These are phyloP conservation scores for Chrysoperla carnea DNA, from an alignment of 1,140 invertebrate species.

Conservation along the genomic window DNA sequence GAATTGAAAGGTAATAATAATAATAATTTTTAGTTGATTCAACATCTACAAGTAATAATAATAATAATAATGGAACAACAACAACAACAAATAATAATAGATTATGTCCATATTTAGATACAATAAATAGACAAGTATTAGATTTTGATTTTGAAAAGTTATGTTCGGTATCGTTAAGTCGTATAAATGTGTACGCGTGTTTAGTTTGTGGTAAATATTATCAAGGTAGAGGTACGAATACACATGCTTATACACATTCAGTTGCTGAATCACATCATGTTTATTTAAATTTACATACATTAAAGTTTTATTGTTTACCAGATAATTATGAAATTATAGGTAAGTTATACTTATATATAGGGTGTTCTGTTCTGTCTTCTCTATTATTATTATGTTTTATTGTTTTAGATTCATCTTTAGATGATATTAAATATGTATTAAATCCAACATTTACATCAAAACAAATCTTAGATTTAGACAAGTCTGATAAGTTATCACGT, in stretches of 20 bases:
- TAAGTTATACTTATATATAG: slow-evolving; percentile 22
- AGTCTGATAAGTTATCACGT: slow-evolving; percentile 69
- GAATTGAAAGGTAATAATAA: no score
- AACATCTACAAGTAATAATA: no score
- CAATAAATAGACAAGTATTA: slow-evolving; percentile 88
- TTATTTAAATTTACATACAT: slow-evolving; percentile 89
- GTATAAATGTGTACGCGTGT: slow-evolving; percentile 99
- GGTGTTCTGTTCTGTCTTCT: slow-evolving; percentile 1
- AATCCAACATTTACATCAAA: slow-evolving; percentile 87
- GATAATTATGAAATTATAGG: slow-evolving; percentile 99
- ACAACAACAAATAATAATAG: no score
- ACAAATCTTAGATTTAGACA: slow-evolving; percentile 69
- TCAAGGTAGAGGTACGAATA: slow-evolving; percentile 92
- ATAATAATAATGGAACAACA: no score
- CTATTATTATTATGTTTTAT: no score
- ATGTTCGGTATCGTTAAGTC: slow-evolving; percentile 92
- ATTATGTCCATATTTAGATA: slow-evolving; percentile 86
- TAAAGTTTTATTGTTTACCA: slow-evolving; percentile 97
- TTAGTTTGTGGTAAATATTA: slow-evolving; percentile 99
- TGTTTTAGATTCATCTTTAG: slow-evolving; percentile 79
- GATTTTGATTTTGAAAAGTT: slow-evolving; percentile 99
- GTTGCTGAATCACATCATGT: slow-evolving; percentile 96
- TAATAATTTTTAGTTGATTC: no score
- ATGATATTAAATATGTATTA: slow-evolving; percentile 97
- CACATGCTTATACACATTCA: slow-evolving; percentile 97